These are phyloP conservation scores for Onychostoma macrolepis DNA, from an alignment of 2,113 vertebrate genomes.

Conservation along the genomic window DNA sequence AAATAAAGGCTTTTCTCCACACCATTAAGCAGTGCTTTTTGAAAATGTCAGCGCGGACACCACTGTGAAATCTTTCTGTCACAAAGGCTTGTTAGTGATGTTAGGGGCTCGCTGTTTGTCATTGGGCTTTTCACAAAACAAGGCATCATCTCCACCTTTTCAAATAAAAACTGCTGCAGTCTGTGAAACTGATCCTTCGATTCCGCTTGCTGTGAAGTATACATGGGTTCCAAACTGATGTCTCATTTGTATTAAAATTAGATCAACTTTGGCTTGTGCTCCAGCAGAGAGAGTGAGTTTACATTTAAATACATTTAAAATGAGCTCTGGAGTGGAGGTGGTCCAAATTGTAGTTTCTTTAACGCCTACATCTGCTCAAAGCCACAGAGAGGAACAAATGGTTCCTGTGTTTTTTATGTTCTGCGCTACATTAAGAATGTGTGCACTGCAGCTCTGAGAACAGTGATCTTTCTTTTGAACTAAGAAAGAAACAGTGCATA, in stretches of 20 bases:
- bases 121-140: not conserved
- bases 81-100: slow-evolving; percentile 4
- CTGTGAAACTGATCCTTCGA: not conserved
- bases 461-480: slow-evolving; percentile 2
- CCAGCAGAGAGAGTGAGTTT: not conserved
- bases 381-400: not conserved
- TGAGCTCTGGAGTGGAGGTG: not conserved
- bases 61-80: slow-evolving; percentile 26
- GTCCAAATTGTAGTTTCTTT: slow-evolving; percentile 5
- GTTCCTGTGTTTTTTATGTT: slow-evolving; percentile 17
- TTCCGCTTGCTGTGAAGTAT: not conserved
- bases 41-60: not conserved
- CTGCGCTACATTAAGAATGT: slow-evolving; percentile 9
- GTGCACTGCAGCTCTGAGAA: not conserved
- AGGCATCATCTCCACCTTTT: not conserved
- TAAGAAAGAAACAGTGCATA: not conserved
- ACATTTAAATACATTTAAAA: slow-evolving; percentile 28
- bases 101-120: not conserved
- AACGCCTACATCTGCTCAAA: slow-evolving; percentile 20
- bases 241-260: not conserved
- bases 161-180: not conserved
- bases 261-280: slow-evolving; percentile 12
- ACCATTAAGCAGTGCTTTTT: slow-evolving; percentile 8
- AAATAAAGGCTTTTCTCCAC: not conserved
- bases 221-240: not conserved